phyloP scores from a whole-genome alignment of 2,113 vertebrate genomes.

The Vulpes vulpes region DNA sequence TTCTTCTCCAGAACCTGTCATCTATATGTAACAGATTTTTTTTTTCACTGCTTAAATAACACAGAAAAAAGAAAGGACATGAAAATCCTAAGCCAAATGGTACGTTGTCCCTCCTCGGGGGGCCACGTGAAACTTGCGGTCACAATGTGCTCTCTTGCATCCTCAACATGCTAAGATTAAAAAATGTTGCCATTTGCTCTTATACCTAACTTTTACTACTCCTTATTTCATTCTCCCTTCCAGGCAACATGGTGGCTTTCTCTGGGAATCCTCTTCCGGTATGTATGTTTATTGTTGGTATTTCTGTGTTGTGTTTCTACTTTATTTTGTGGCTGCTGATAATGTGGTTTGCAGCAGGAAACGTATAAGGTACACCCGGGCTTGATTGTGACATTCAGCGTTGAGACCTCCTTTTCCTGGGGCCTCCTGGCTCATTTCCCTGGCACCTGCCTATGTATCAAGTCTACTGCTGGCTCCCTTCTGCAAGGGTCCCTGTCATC shows the following conservation, averaged over 20 bases:
- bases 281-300: neutral
- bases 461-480: neutral
- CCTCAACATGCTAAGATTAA: neutral
- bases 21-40: constrained; percentile 7
- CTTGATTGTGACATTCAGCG: neutral
- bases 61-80: neutral
- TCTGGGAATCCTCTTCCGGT: neutral
- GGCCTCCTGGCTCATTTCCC: neutral
- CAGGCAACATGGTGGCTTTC: neutral
- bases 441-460: neutral
- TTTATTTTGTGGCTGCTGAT: neutral
- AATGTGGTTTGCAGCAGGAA: neutral
- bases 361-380: neutral
- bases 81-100: neutral
- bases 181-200: neutral
- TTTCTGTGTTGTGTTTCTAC: neutral
- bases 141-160: neutral
- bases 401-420: neutral
- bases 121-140: too few species aligned
- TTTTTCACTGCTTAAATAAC: constrained; percentile 29
- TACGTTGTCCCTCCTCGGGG: neutral
- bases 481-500: neutral
- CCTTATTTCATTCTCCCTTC: neutral
- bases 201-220: neutral
- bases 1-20: constrained; percentile 42